phyloP scores from a whole-genome alignment of 2,113 vertebrate species.

The Balaenoptera acutorostrata region DNA sequence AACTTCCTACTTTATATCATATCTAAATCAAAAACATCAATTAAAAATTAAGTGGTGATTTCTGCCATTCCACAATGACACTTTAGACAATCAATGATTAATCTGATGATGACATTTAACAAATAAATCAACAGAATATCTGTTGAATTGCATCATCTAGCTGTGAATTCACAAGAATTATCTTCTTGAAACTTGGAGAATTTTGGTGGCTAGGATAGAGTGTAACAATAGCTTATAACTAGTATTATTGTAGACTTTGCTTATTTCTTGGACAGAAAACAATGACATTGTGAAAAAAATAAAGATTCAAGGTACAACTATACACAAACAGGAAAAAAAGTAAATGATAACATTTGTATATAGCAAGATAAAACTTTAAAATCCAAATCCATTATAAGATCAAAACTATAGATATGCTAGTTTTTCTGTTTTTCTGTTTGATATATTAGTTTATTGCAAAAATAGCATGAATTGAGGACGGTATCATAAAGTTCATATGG shows the following conservation, averaged over 20 bases:
- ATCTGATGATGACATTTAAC: conserved; percentile 16
- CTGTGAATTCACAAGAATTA: neutral
- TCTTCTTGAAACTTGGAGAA: neutral
- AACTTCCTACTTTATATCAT: neutral
- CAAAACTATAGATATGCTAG: neutral
- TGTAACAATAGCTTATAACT: neutral
- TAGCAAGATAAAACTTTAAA: neutral
- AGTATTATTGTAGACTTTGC: neutral
- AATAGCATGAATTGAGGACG: neutral
- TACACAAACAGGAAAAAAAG: neutral
- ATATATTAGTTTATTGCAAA: neutral
- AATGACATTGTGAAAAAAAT: neutral
- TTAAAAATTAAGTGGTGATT: conserved; percentile 29
- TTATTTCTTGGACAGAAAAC: neutral
- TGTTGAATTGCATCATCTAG: neutral
- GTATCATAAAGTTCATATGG: neutral
- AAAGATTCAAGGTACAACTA: neutral
- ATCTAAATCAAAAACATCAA: neutral
- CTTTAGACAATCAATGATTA: conserved; percentile 33
- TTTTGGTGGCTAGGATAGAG: neutral
- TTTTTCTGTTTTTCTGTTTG: neutral
- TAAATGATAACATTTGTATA: neutral
- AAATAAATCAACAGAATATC: conserved; percentile 31
- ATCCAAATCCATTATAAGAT: neutral
- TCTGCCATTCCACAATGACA: neutral